Conservation (phyloP, 2,113 vertebrate genomes). For the Meleagris gallopavo region DNA sequence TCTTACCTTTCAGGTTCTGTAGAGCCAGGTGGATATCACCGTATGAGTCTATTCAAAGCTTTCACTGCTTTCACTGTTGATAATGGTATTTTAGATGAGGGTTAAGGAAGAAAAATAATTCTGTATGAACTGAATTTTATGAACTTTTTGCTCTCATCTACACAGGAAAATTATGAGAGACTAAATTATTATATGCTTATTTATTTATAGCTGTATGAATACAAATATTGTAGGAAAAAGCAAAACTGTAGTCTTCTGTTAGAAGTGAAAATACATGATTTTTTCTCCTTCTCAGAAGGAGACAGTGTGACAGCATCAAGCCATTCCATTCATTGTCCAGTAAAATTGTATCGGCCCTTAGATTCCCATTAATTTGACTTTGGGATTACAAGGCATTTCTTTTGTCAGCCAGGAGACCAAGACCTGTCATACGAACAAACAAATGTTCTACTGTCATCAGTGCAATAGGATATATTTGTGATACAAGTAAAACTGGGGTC, state of each 20-base stretch:
- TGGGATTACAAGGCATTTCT: not conserved
- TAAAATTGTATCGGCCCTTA: not conserved
- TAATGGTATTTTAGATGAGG: not conserved
- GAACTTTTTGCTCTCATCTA: not conserved
- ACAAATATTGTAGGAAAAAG: constrained; percentile 14
- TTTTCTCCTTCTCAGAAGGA: constrained; percentile 74
- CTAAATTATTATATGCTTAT: not conserved
- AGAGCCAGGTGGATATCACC: not conserved
- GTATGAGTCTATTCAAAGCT: not conserved
- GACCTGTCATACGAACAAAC: not conserved
- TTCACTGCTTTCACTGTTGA: not conserved
- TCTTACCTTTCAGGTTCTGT: not conserved
- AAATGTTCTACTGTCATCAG: not conserved
- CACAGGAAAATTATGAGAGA: not conserved
- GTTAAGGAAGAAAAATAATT: not conserved
- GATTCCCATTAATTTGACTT: not conserved
- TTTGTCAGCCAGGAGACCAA: not conserved
- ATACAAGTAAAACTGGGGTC: not conserved
- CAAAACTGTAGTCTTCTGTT: constrained; percentile 62
- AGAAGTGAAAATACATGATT: constrained; percentile 63
- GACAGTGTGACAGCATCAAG: not conserved
- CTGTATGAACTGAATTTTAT: not conserved
- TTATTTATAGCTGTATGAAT: constrained; percentile 51
- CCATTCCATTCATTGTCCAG: not conserved
- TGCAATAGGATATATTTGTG: not conserved